A percentile compares a stretch with the other conserved stretches of the same genome.
phyloP scores from a whole-genome alignment of 2,113 vertebrate genomes.

The Phyllostomus hastatus region DNA sequence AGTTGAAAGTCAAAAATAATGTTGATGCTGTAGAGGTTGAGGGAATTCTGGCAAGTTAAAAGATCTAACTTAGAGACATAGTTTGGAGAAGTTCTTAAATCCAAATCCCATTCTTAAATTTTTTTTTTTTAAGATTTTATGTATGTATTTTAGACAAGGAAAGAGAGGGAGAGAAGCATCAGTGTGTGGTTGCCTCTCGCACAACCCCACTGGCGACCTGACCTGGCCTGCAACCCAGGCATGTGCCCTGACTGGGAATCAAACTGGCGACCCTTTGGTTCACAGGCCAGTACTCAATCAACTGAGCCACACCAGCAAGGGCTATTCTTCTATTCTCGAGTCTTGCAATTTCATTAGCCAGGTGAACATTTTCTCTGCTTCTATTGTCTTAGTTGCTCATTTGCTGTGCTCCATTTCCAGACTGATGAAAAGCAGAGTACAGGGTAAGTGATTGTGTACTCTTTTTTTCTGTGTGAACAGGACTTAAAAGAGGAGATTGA shows the following conservation, averaged over 20 bases:
- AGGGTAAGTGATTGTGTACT: not conserved
- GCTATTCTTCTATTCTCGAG: not conserved
- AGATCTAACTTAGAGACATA: not conserved
- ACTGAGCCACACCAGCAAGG: too few species aligned
- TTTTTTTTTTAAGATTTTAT: not conserved
- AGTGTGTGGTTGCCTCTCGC: too few species aligned
- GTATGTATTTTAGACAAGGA: too few species aligned
- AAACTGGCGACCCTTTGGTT: too few species aligned
- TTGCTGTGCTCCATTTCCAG: not conserved
- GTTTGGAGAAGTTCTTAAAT: not conserved
- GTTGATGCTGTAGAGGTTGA: not conserved
- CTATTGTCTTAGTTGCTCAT: not conserved
- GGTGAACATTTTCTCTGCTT: not conserved
- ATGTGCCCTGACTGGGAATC: too few species aligned
- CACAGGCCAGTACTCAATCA: too few species aligned
- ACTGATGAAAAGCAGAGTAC: not conserved
- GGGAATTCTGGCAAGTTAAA: conserved; percentile 8
- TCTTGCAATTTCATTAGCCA: not conserved
- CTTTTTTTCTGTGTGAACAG: conserved; percentile 72
- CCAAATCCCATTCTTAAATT: not conserved
- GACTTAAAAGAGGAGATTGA: conserved; percentile 94
- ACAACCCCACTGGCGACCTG: too few species aligned
- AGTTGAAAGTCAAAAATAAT: not conserved
- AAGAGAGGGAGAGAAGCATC: too few species aligned
- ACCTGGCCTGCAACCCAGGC: too few species aligned